A percentile compares a stretch with the other conserved stretches of the same genome.
Evolutionary conservation across 2,797 vertebrate genomes (phyloP).

Genomic region (Micrastur ruficollis): DNA sequence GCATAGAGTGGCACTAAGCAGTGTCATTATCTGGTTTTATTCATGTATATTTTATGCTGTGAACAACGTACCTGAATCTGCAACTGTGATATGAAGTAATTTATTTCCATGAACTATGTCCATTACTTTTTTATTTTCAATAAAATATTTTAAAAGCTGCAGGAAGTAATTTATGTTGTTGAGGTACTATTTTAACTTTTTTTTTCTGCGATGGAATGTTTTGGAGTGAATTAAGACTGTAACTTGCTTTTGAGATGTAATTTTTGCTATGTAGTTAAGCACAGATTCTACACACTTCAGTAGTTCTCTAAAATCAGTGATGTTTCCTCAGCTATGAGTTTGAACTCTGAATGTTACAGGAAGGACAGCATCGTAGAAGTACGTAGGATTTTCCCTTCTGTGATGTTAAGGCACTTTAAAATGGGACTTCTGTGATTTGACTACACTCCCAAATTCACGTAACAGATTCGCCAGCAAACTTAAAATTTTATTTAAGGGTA

Average conservation of each 20-base stretch:
- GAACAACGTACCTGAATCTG: not conserved
- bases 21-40: not conserved
- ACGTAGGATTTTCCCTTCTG: not conserved
- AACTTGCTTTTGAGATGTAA: not conserved
- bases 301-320: not conserved
- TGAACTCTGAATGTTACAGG: not conserved
- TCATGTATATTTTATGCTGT: not conserved
- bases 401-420: not conserved
- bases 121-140: not conserved
- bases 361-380: not conserved
- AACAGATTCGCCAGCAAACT: too few relatives aligned
- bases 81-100: not conserved
- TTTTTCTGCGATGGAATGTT: not conserved
- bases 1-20: not conserved
- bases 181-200: not conserved
- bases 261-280: not conserved
- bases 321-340: not conserved
- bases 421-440: not conserved
- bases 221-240: not conserved
- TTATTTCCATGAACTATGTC: not conserved
- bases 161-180: not conserved
- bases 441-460: not conserved
- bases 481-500: too few relatives aligned
- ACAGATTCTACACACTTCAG: not conserved
- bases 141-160: not conserved